Evolutionary conservation across 1,140 invertebrate genomes (phyloP).

Genomic region (Penaeus japonicus): DNA sequence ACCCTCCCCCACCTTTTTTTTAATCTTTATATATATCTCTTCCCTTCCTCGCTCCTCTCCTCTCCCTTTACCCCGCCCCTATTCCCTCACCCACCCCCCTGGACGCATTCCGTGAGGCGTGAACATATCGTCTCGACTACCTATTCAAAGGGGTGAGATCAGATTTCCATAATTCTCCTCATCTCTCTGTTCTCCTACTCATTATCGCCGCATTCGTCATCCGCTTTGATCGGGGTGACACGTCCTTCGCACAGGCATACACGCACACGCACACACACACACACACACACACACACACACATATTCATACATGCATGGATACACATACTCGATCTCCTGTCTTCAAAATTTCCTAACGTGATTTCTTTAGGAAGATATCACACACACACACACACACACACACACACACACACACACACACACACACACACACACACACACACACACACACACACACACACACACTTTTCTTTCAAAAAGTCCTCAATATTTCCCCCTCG

Average conservation of each 20-base stretch:
- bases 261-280: neutral
- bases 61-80: neutral
- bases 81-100: neutral
- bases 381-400: neutral
- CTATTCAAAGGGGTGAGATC: too few species aligned
- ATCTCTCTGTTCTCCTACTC: neutral
- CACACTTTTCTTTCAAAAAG: too few species aligned
- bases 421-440: too few species aligned
- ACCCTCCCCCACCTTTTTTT: neutral
- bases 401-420: constrained; percentile 3
- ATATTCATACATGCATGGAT: constrained; percentile 10
- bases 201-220: neutral
- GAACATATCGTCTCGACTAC: too few species aligned
- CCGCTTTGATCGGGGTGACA: too few species aligned
- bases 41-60: neutral
- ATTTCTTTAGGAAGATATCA: too few species aligned
- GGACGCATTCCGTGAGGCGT: too few species aligned
- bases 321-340: neutral
- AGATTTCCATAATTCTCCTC: too few species aligned
- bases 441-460: too few species aligned
- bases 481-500: neutral
- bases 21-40: neutral
- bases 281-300: neutral
- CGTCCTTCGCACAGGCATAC: neutral
- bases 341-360: neutral